Conservation (phyloP, 2,113 vertebrate species). For the Gallinago media region DNA sequence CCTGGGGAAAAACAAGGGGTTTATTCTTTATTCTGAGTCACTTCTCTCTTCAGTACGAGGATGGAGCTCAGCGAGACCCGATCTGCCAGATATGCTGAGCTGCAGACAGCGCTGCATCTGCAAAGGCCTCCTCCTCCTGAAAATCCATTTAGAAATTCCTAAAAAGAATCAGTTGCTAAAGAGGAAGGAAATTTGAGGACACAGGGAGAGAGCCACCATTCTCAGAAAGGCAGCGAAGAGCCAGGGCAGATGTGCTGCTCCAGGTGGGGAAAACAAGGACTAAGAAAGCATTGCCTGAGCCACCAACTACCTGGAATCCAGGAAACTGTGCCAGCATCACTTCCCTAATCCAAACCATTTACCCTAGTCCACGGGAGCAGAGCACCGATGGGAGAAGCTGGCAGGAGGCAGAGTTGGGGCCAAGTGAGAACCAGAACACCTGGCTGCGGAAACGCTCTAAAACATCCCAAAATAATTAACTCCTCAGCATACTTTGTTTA, state of each 20-base stretch:
- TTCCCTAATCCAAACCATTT: neutral
- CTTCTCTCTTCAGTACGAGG: neutral
- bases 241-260: neutral
- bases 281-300: neutral
- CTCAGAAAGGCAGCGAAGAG: neutral
- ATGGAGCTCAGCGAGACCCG: neutral
- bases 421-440: conserved; percentile 40
- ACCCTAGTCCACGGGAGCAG: neutral
- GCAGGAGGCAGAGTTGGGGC: neutral
- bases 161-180: neutral
- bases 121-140: neutral
- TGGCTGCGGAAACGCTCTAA: conserved; percentile 6
- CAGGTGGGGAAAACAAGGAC: neutral
- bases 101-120: neutral
- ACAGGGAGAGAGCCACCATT: neutral
- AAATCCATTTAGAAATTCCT: neutral
- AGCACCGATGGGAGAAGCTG: neutral
- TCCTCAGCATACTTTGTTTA: neutral
- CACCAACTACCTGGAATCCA: neutral
- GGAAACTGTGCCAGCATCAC: neutral
- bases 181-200: neutral
- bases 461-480: neutral
- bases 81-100: neutral
- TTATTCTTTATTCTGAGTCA: neutral
- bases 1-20: neutral